Percentiles rank a stretch among this genome's conserved stretches.
These are phyloP conservation scores for Arothron firmamentum DNA, from an alignment of 2,113 vertebrate species.

Conservation along the genomic window DNA sequence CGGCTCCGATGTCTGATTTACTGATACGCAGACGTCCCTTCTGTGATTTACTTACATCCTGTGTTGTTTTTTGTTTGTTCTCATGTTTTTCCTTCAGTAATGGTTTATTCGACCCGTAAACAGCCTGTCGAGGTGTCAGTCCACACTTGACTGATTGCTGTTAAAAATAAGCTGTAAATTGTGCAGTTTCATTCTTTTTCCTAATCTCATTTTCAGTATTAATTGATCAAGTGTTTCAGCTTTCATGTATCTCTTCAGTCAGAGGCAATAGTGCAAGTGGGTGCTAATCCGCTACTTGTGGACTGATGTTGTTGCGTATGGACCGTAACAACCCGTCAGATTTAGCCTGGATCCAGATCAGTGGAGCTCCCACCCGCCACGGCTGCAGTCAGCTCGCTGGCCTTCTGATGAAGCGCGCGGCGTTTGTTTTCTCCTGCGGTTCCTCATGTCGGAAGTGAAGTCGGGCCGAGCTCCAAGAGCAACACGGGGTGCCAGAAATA, in stretches of 20 bases:
- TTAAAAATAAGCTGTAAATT: not conserved
- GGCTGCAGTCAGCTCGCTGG: slow-evolving; percentile 53
- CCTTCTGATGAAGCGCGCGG: slow-evolving; percentile 33
- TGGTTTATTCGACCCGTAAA: slow-evolving; percentile 34
- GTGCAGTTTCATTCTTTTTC: too few species aligned
- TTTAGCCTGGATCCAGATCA: slow-evolving; percentile 60
- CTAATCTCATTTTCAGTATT: not conserved
- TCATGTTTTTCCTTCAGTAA: slow-evolving; percentile 21
- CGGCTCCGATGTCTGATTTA: slow-evolving; percentile 54
- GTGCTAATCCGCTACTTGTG: slow-evolving; percentile 64
- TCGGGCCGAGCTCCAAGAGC: slow-evolving; percentile 51
- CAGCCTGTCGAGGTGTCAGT: slow-evolving; percentile 1
- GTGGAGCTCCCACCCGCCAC: slow-evolving; percentile 53
- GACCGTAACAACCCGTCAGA: slow-evolving; percentile 70
- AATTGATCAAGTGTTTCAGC: slow-evolving; percentile 50
- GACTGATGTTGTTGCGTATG: slow-evolving; percentile 66
- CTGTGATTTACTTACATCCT: slow-evolving; percentile 65
- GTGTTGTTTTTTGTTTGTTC: slow-evolving; percentile 35
- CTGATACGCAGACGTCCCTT: slow-evolving; percentile 50
- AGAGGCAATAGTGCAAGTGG: slow-evolving; percentile 54
- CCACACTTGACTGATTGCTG: slow-evolving; percentile 4
- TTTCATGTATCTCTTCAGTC: slow-evolving; percentile 44
- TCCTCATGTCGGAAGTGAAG: slow-evolving; percentile 60
- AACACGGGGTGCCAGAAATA: slow-evolving; percentile 54
- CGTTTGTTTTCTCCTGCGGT: slow-evolving; percentile 51